These are phyloP conservation scores for Chaenogobius annularis DNA, from an alignment of 2,113 vertebrate genomes.

Conservation along the genomic window DNA sequence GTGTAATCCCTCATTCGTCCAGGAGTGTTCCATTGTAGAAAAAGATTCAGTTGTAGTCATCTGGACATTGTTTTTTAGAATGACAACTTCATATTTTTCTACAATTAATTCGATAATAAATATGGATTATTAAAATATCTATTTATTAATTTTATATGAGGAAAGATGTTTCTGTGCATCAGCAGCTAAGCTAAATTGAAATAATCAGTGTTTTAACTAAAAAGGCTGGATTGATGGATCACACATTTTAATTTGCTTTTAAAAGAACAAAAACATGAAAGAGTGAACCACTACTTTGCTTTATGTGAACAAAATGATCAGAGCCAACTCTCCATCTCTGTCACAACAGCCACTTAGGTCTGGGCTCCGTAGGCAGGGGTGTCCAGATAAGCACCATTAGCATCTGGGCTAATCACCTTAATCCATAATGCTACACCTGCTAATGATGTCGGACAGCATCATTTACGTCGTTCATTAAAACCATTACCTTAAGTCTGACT, in stretches of 20 bases:
- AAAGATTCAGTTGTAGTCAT: too few relatives aligned
- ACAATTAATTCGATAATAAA: too few relatives aligned
- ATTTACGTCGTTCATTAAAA: constrained; percentile 47
- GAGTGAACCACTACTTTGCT: not conserved
- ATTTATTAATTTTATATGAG: too few relatives aligned
- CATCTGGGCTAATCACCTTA: constrained; percentile 32
- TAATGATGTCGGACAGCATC: constrained; percentile 39
- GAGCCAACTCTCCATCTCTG: not conserved
- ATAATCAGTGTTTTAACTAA: too few relatives aligned
- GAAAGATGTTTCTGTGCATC: too few relatives aligned
- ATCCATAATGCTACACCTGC: constrained; percentile 42
- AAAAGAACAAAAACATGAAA: not conserved
- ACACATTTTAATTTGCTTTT: not conserved
- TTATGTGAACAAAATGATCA: not conserved
- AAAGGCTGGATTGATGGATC: not conserved
- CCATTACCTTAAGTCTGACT: constrained; percentile 38
- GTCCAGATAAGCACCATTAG: constrained; percentile 36
- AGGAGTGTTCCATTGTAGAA: too few relatives aligned
- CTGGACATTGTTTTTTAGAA: too few relatives aligned
- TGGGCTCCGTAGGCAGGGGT: constrained; percentile 15
- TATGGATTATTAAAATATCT: too few relatives aligned
- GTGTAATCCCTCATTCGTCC: too few relatives aligned
- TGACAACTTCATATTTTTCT: too few relatives aligned
- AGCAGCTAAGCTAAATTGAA: too few relatives aligned
- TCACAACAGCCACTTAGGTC: constrained; percentile 17